phyloP scores from a whole-genome alignment of 1,140 invertebrate genomes.

The Philotrypesis tridentata region DNA sequence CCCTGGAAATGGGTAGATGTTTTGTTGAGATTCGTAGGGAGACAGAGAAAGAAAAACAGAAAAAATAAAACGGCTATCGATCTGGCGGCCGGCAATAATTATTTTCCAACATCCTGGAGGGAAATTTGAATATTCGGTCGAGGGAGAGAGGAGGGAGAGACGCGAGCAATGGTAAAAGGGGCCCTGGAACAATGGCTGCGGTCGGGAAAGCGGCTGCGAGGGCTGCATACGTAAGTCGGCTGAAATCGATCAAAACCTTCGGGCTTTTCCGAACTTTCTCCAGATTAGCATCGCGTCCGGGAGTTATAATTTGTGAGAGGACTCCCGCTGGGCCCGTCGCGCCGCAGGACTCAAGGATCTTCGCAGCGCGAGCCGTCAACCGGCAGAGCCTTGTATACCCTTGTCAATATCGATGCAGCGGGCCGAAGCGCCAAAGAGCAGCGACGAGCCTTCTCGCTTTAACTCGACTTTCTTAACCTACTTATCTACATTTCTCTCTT shows the following conservation, averaged over 20 bases:
- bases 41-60: too few relatives aligned
- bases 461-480: slow-evolving; percentile 41
- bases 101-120: neutral
- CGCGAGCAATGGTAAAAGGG: too few relatives aligned
- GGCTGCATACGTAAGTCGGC: slow-evolving; percentile 36
- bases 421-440: slow-evolving; percentile 53
- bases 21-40: neutral
- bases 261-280: slow-evolving; percentile 71
- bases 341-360: slow-evolving; percentile 44
- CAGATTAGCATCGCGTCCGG: slow-evolving; percentile 72
- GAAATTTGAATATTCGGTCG: neutral
- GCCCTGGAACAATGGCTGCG: neutral
- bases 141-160: too few relatives aligned
- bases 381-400: slow-evolving; percentile 65
- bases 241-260: slow-evolving; percentile 61
- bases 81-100: too few relatives aligned
- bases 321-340: slow-evolving; percentile 66
- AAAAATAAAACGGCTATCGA: neutral
- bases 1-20: neutral
- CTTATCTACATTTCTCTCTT: slow-evolving; percentile 35
- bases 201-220: neutral
- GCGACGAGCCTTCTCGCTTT: slow-evolving; percentile 46
- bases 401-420: slow-evolving; percentile 74
- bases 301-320: slow-evolving; percentile 71
- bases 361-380: slow-evolving; percentile 57